Conservation (phyloP, 2,888 invertebrate genomes). For the Polyommatus icarus region DNA sequence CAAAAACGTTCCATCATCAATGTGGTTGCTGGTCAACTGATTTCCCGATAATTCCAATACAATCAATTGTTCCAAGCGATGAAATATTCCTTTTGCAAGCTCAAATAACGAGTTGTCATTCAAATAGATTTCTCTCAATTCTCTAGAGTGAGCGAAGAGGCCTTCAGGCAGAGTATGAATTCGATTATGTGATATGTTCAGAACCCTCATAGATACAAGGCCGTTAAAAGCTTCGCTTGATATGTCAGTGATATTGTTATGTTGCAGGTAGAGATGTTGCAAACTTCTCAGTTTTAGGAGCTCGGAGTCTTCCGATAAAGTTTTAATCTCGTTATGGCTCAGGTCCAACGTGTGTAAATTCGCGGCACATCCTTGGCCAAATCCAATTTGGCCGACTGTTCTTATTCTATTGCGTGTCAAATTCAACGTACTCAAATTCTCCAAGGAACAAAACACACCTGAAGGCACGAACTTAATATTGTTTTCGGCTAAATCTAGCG, state of each 20-base stretch:
- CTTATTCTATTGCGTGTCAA: conserved; percentile 91
- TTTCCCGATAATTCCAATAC: conserved; percentile 92
- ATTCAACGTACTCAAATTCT: conserved; percentile 90
- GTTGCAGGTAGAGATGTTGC: conserved; percentile 88
- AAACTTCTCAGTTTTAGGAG: conserved; percentile 88
- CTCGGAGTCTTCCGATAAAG: conserved; percentile 86
- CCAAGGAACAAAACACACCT: conserved; percentile 88
- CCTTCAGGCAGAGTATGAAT: conserved; percentile 90
- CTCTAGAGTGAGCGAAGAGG: conserved; percentile 89
- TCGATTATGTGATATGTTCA: conserved; percentile 93
- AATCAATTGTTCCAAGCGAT: conserved; percentile 90
- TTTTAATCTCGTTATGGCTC: conserved; percentile 88
- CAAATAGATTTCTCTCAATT: conserved; percentile 89
- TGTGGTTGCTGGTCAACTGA: conserved; percentile 90
- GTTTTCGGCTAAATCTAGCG: conserved; percentile 90
- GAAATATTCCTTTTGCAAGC: conserved; percentile 90
- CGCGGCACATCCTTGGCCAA: conserved; percentile 82
- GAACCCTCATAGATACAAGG: conserved; percentile 86
- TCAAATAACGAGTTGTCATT: conserved; percentile 92
- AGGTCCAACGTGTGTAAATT: conserved; percentile 89
- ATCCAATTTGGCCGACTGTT: conserved; percentile 88
- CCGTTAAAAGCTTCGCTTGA: conserved; percentile 89
- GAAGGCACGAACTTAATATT: conserved; percentile 90
- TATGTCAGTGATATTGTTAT: conserved; percentile 90
- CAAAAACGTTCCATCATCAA: conserved; percentile 91